Base-by-base conservation (phyloP, 2,888 invertebrate species). In the Oxyscelio sp. region DNA sequence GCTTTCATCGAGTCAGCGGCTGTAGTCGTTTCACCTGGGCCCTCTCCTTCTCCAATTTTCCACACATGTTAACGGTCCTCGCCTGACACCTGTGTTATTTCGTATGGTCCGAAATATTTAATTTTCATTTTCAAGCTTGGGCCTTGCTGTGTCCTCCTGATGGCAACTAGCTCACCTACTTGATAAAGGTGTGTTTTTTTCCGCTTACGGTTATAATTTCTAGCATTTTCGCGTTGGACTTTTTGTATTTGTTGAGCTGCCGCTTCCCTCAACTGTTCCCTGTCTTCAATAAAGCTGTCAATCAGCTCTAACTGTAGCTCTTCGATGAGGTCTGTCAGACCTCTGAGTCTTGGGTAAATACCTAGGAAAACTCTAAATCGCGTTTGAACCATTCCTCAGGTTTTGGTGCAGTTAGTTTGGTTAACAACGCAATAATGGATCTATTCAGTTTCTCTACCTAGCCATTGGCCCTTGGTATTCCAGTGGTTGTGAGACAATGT, bases 401-500 rank as follows among this genome's bases (percentile, higher is more conserved):
- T n/a, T n/a, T n/a, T n/a, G n/a, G n/a, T 43, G 15, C 15, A 15
- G 43, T 6, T 4, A 43, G 11, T 11, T 43, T 43, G 3, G 43
- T 43, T 13, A 43, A 15, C 11, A 43, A 11, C 2, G 43, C 13
- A 43, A 43, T 43, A 43, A 43, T 43, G 11, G 15, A n/a, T 43
- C 15, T 15, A 15, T 15, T 43, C n/a, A 43, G 21, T 75, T 81
- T 9, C 19, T 61, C 13, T n/a, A n/a, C n/a, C n/a, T n/a, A n/a
- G n/a, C n/a, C n/a, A n/a, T n/a, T n/a, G n/a, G n/a, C n/a, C n/a
- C 68, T 15, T 11, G 81, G 74, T 6, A 81, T 31, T 9, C 77
- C 77, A 6, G 71, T 38, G n/a, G 77, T 83, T 5, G 58, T 71
- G 0, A 48, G 22, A 0, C 11, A 0, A n/a, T 54, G 61, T 43